phyloP scores from a whole-genome alignment of 1,140 invertebrate species.

The Aradophagus sp. region DNA sequence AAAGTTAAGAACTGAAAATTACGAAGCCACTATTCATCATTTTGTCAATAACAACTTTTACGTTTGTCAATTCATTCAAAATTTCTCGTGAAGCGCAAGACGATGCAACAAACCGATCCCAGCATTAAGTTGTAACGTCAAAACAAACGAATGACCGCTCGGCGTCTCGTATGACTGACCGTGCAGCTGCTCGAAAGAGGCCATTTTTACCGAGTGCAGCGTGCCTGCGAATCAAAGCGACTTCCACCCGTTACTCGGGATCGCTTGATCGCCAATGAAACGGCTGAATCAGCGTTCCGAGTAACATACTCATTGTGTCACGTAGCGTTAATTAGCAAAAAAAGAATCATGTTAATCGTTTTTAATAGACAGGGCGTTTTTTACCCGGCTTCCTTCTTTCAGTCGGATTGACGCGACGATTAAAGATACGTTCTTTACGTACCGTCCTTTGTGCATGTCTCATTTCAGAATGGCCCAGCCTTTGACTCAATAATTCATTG shows the following conservation, averaged over 20 bases:
- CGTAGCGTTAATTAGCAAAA: constrained; percentile 54
- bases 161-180: constrained; percentile 18
- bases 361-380: constrained; percentile 42
- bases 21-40: too few relatives aligned
- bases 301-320: constrained; percentile 44
- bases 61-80: too few relatives aligned
- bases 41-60: too few relatives aligned
- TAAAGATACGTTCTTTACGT: constrained; percentile 29
- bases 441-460: constrained; percentile 21
- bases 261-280: constrained; percentile 19
- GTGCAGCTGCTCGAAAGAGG: constrained; percentile 1
- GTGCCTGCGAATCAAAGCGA: constrained; percentile 16
- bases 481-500: constrained; percentile 43
- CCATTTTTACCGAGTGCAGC: constrained; percentile 11
- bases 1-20: too few relatives aligned
- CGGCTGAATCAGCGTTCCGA: constrained; percentile 40
- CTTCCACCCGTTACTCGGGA: constrained; percentile 15
- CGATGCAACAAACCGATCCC: too few relatives aligned
- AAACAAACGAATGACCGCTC: constrained; percentile 17
- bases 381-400: constrained; percentile 4
- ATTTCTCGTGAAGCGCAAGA: too few relatives aligned
- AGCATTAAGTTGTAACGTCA: neutral
- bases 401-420: constrained; percentile 28
- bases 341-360: constrained; percentile 46
- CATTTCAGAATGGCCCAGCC: constrained; percentile 1